These are phyloP conservation scores for Drosophila asahinai DNA, from an alignment of 1,140 invertebrate species.

Conservation along the genomic window DNA sequence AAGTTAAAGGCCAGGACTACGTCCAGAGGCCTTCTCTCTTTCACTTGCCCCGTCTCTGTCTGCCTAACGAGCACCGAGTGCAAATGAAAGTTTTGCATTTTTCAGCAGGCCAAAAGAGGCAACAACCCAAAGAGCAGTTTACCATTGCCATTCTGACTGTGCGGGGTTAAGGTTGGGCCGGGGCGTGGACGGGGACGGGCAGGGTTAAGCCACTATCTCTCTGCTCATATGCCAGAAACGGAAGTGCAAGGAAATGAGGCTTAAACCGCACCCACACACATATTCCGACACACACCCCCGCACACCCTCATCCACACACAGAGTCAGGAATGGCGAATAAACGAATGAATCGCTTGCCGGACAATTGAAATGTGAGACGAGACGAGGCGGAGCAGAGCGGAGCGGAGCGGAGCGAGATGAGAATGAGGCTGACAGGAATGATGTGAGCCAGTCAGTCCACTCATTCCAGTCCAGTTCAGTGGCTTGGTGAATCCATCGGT, in stretches of 20 bases:
- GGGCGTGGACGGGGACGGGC: background rate
- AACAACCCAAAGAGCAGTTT: conserved; percentile 63
- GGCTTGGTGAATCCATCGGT: conserved; percentile 20
- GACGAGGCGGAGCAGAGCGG: background rate
- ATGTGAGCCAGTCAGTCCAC: conserved; percentile 27
- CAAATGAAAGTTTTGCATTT: conserved; percentile 81
- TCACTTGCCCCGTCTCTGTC: conserved; percentile 2
- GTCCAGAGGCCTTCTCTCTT: conserved; percentile 3
- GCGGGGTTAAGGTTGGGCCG: conserved; percentile 22
- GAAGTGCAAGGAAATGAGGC: conserved; percentile 79
- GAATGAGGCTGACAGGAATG: conserved; percentile 17
- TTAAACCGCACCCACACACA: conserved; percentile 72
- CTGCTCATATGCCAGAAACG: conserved; percentile 68
- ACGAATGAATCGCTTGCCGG: conserved; percentile 36
- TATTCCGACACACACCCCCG: background rate
- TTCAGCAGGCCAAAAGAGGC: conserved; percentile 64
- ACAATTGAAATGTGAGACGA: conserved; percentile 75
- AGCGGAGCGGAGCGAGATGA: conserved; percentile 6
- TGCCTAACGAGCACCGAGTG: conserved; percentile 64
- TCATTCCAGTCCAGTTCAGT: conserved; percentile 13
- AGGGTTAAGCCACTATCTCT: conserved; percentile 51
- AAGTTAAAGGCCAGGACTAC: conserved; percentile 62
- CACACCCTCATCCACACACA: conserved; percentile 20
- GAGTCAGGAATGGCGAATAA: conserved; percentile 9
- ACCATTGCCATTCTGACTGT: conserved; percentile 62